Percentiles rank a stretch among this genome's conserved stretches.
phyloP scores from a whole-genome alignment of 2,113 vertebrate species.

The Alaudala cheleensis region DNA sequence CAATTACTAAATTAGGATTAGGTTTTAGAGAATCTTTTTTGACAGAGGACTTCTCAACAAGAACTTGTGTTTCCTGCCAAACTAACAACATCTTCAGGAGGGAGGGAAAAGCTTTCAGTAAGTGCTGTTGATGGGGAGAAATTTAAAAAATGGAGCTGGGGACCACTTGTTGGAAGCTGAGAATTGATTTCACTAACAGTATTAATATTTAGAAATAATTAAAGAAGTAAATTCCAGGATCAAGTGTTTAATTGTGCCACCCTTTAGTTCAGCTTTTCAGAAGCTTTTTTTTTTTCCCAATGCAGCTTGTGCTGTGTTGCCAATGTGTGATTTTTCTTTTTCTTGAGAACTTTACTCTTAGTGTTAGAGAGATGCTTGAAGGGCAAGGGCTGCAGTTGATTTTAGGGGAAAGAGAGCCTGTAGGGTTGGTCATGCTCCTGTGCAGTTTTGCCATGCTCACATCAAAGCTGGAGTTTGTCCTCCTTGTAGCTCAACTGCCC shows the following conservation, averaged over 20 bases:
- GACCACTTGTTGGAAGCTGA: slow-evolving; percentile 21
- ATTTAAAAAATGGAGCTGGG: slow-evolving; percentile 4
- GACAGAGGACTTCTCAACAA: not conserved
- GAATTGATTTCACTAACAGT: slow-evolving; percentile 11
- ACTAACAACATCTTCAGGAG: slow-evolving; percentile 27
- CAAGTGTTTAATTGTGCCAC: not conserved
- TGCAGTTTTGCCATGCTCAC: not conserved
- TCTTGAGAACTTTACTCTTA: not conserved
- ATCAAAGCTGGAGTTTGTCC: not conserved
- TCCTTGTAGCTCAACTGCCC: not conserved
- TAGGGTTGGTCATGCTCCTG: not conserved
- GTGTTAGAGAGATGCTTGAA: not conserved
- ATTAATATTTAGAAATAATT: slow-evolving; percentile 59
- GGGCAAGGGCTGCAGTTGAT: not conserved
- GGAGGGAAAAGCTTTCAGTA: not conserved
- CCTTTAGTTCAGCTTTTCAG: not conserved
- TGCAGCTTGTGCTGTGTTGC: not conserved
- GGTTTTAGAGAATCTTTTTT: not conserved
- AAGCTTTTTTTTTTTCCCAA: not conserved
- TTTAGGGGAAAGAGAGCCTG: not conserved
- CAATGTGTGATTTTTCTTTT: rapidly evolving
- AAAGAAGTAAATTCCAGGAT: not conserved
- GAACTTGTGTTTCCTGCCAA: slow-evolving; percentile 46
- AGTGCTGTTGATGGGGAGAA: slow-evolving; percentile 35
- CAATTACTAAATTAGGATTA: slow-evolving; percentile 5